A percentile compares a stretch with the other conserved stretches of the same genome.
phyloP scores from a whole-genome alignment of 2,888 invertebrate species.

The Epinotia ramella region DNA sequence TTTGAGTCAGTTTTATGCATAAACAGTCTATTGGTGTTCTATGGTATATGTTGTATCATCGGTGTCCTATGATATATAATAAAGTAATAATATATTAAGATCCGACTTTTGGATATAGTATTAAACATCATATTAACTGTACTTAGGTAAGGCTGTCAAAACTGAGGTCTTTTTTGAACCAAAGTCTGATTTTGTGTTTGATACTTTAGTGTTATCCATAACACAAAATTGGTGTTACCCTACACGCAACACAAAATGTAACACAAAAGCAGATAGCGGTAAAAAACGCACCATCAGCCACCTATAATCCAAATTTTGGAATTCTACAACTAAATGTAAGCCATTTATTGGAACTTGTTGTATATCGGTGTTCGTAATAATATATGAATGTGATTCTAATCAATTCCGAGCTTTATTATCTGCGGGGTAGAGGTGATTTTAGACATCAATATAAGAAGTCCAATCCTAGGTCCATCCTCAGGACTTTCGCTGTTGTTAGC shows the following conservation, averaged over 20 bases:
- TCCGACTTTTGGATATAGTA: conserved; percentile 36
- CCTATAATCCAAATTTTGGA: conserved; percentile 28
- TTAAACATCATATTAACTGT: conserved; percentile 15
- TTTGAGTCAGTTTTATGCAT: conserved; percentile 1
- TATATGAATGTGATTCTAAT: conserved; percentile 34
- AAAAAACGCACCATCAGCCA: too few relatives aligned
- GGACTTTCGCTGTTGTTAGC: background rate
- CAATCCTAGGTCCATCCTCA: background rate
- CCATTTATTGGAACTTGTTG: conserved; percentile 27
- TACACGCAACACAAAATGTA: too few relatives aligned
- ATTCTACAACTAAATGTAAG: conserved; percentile 32
- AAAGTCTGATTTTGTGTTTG: too few relatives aligned
- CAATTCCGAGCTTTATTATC: conserved; percentile 31
- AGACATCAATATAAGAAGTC: conserved; percentile 6
- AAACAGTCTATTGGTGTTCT: background rate
- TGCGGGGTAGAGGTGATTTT: conserved; percentile 18
- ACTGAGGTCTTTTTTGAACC: too few relatives aligned
- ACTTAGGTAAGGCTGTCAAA: too few relatives aligned
- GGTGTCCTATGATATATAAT: conserved; percentile 23
- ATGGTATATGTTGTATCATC: conserved; percentile 10
- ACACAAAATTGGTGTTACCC: too few relatives aligned
- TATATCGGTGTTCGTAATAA: conserved; percentile 37
- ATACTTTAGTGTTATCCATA: too few relatives aligned
- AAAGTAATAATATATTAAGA: conserved; percentile 13
- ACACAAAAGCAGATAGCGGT: too few relatives aligned